Evolutionary conservation across 1,140 invertebrate genomes (phyloP), one percentile per base, ranked within the genome.

Genomic region (Thaumetopoea pityocampa): DNA sequence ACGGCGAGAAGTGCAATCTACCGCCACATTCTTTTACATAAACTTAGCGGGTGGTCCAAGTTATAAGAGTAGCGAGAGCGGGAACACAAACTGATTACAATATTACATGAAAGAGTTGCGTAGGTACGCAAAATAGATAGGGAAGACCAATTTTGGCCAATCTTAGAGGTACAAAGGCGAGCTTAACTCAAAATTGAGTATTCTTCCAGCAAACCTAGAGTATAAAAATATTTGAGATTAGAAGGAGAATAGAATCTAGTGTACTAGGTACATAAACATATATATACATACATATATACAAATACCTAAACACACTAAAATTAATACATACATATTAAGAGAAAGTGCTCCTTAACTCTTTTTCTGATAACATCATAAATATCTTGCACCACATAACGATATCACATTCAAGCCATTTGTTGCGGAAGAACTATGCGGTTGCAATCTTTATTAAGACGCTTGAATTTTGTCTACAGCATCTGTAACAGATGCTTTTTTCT

Each of bases 331-430:
- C n/a, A n/a, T n/a, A n/a, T n/a, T n/a, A n/a, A n/a, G n/a, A n/a
- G n/a, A n/a, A n/a, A n/a, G n/a, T n/a, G n/a, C n/a, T n/a, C n/a
- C n/a, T n/a, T n/a, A n/a, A n/a, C n/a, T n/a, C n/a, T n/a, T n/a
- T n/a, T n/a, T n/a, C 4, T 29, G 7, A 8, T 3, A 15, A 23
- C 5, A 5, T 0, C 10, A 14, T 16, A 4, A 5, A 12, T 43
- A 19, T 8, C 34, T 54, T 57, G 19, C 3, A 29, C 51, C 47
- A 48, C 6, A 2, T 16, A 16, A 45, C 16, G 32, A 57, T 58
- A 74, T 74, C 68, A 72, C 58, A 76, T 76, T 67, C 68, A 72
- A 65, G 60, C 71, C 65, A 76, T 76, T 76, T 72, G 68, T 72
- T 61, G 56, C 7, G 53, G 57, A 46, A 53, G 69, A 72, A 59